Conservation (phyloP, 23 tunicate genomes). For the Ciona savignyi region DNA sequence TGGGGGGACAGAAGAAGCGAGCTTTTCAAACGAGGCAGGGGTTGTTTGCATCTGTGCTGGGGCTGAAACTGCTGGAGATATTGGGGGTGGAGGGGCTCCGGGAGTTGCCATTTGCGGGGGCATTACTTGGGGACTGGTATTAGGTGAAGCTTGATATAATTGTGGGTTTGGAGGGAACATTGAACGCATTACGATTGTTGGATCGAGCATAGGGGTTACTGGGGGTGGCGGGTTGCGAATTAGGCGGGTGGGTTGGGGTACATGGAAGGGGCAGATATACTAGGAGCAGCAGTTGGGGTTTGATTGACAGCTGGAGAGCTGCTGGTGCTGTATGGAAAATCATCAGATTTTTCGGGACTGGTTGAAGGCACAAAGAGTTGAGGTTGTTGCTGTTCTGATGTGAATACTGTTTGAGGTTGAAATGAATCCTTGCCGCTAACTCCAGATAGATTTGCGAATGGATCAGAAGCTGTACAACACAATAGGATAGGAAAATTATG, state of each 20-base stretch:
- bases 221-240: constrained; percentile 2
- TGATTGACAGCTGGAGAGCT: background rate
- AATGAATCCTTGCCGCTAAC: background rate
- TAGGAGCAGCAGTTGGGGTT: background rate
- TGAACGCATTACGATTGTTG: constrained; percentile 27
- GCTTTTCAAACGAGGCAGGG: constrained; percentile 31
- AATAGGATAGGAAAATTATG: no score
- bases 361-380: constrained; percentile 79
- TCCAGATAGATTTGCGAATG: constrained; percentile 25
- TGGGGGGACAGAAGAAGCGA: constrained; percentile 45
- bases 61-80: background rate
- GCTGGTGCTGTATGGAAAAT: constrained; percentile 4
- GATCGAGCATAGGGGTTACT: constrained; percentile 38
- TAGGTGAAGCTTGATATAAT: constrained; percentile 9
- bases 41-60: constrained; percentile 1
- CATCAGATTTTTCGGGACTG: constrained; percentile 9
- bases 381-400: constrained; percentile 68
- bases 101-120: constrained; percentile 5
- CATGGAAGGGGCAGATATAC: constrained; percentile 2
- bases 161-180: constrained; percentile 53
- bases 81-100: constrained; percentile 6
- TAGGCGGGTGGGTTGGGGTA: constrained; percentile 12
- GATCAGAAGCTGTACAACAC: constrained; percentile 34
- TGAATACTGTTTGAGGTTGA: background rate
- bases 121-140: background rate